phyloP scores from a whole-genome alignment of 2,888 invertebrate species.

The Drosophila pullipes region DNA sequence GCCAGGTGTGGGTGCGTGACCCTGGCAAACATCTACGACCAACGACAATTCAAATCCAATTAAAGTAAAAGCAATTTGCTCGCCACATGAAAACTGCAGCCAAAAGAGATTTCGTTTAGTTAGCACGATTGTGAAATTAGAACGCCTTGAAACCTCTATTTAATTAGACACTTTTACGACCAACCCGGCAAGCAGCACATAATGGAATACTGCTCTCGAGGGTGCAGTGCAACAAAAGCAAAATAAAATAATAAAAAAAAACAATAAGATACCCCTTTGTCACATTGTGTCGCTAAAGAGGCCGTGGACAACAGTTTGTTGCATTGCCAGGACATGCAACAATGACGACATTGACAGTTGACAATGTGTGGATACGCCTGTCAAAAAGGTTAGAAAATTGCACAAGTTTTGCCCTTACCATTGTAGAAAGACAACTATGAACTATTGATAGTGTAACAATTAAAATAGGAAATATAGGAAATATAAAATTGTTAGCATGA shows the following conservation, averaged over 20 bases:
- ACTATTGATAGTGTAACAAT: neutral
- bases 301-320: constrained; percentile 46
- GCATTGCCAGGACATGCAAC: constrained; percentile 65
- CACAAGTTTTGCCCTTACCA: constrained; percentile 42
- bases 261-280: constrained; percentile 43
- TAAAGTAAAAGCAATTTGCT: constrained; percentile 76
- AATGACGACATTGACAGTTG: constrained; percentile 46
- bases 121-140: constrained; percentile 56
- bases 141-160: constrained; percentile 53
- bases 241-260: constrained; percentile 23
- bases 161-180: constrained; percentile 70
- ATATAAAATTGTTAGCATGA: neutral
- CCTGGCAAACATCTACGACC: constrained; percentile 20
- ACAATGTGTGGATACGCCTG: neutral
- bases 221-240: constrained; percentile 10
- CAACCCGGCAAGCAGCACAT: constrained; percentile 28
- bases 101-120: constrained; percentile 39
- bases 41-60: constrained; percentile 66
- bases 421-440: neutral
- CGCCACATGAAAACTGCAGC: constrained; percentile 39
- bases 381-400: constrained; percentile 27
- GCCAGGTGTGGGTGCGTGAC: constrained; percentile 44
- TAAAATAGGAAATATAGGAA: neutral
- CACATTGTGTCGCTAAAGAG: constrained; percentile 49
- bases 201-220: constrained; percentile 39